Conservation (phyloP, 2,888 invertebrate genomes). For the Pecten maximus region DNA sequence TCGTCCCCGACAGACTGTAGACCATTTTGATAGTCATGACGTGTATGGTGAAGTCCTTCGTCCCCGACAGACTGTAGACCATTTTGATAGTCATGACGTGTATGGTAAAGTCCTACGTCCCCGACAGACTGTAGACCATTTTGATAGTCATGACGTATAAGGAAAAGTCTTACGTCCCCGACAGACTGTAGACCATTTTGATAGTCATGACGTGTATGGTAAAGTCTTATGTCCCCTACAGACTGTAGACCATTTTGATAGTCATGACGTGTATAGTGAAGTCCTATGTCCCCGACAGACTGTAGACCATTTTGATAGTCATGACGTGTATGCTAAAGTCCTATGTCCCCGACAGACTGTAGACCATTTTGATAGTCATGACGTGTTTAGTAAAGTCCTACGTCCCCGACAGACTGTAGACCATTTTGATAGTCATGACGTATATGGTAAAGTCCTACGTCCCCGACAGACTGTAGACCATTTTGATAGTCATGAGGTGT, state of each 20-base stretch:
- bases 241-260: not conserved
- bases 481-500: not conserved
- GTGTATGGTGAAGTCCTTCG: not conserved
- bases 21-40: not conserved
- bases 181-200: no score
- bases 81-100: not conserved
- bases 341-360: no score
- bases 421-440: not conserved
- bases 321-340: not conserved
- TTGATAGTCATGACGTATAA: not conserved
- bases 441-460: not conserved
- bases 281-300: no score
- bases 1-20: no score
- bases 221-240: no score
- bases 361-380: not conserved
- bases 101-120: no score
- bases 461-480: no score
- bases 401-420: no score
- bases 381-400: not conserved
- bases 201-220: not conserved
- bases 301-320: not conserved
- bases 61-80: no score
- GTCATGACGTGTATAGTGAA: not conserved
- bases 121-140: no score
- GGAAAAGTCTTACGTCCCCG: no score